Evolutionary conservation across 2,888 invertebrate species (phyloP), one percentile per base, ranked within the genome.

Genomic region (Cryptocephalus primarius): DNA sequence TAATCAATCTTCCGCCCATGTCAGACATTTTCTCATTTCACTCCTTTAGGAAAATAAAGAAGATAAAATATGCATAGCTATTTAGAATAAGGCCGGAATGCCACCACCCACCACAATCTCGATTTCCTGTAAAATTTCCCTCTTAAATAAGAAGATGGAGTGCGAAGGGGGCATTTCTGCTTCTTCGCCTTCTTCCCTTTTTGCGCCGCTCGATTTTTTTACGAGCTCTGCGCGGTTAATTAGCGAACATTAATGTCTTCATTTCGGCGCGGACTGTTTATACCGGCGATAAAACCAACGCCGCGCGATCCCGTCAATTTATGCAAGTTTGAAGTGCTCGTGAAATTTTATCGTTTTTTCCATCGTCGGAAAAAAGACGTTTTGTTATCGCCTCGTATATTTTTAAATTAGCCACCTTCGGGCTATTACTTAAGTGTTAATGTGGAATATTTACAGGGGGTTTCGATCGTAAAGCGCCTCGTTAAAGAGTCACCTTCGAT

Each of bases 371-470:
- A 60, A 60, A 60, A 60, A 59, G 58, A 60, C 53, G 59, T 59
- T 57, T 54, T 58, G 60, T 62, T 62, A 61, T 62, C 60, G 55
- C 61, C 60, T 59, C 60, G 55, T 60, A 61, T 60, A 60, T 62
- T 59, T 58, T 58, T 55, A 54, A 60, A 61, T 59, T 54, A 55
- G 58, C 22, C 22, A 57, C 60, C 55, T 55, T 52, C 48, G 39
- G 42, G 51, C 57, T 55, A 59, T 59, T 57, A 59, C 55, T 58
- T 55, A 56, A 22, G 54, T 52, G 56, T 60, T 57, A 56, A 55
- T 55, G 52, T 48, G 55, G 56, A 55, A 55, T 56, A 57, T 58
- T 57, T 55, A 55, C 50, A 49, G 49, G 33, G 45, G 33, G 46
- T 46, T 44, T 48, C 46, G 45, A 22, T 22, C 45, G 47, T 45